Evolutionary conservation across 1,140 invertebrate species (phyloP), one percentile per base, ranked within the genome.

Genomic region (Zaprionus ornatus): DNA sequence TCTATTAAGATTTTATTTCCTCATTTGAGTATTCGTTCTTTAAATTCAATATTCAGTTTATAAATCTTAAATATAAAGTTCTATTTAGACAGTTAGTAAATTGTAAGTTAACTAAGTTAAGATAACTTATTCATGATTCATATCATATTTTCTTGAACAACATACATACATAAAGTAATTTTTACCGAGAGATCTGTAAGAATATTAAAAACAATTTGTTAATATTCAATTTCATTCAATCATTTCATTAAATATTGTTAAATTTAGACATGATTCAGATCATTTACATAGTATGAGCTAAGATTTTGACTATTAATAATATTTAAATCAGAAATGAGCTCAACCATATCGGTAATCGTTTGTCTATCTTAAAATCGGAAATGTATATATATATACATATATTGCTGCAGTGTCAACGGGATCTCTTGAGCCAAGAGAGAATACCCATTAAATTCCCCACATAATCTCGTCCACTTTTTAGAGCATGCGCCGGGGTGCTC

Each of bases 401-500:
- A 45, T 37, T 48, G 37, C 54, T 66, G 52, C 25, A 42, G 54
- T 57, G 54, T 32, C 29, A 10, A 10, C 0, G 29, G 29, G 9
- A 10, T 32, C 29, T 10, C 29, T 32, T 32, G 29, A 32, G 29
- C 29, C 29, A 32, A 9, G 29, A 9, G 9, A 32, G 29, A 29
- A 23, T 6, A 13, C 9, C 50, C 12, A 32, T 13, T 50, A 15
- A 23, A 32, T 37, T 13, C n/a, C 3, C 13, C 32, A 9, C 27
- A 5, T 10, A 2, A 23, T n/a, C 23, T 21, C 60, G 54, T 66
- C 19, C 25, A 60, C 57, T 77, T 77, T 77, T 15, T 79, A 92
- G 91, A 91, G 91, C 69, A 83, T 91, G 76, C 88, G 91, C 13
- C 78, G 83, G 9, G 81, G 71, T n/a, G 78, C 68, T 6, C 80